These are phyloP conservation scores for Drosophila ananassae DNA, from an alignment of 1,140 invertebrate species.

Conservation along the genomic window DNA sequence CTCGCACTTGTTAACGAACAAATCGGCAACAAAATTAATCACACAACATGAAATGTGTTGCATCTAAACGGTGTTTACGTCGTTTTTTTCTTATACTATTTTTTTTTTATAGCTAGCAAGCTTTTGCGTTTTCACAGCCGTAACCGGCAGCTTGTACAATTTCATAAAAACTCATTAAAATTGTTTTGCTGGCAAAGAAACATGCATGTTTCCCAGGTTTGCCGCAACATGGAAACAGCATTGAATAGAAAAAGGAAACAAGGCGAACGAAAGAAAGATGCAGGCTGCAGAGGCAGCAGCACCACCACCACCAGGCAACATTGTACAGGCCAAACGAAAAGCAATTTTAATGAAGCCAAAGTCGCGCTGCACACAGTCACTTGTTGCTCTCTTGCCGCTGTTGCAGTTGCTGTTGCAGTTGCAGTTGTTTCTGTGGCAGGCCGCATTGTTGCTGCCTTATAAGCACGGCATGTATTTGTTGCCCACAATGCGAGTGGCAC, in stretches of 20 bases:
- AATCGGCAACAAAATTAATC: conserved; percentile 61
- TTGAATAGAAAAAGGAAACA: conserved; percentile 46
- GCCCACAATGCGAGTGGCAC: conserved; percentile 75
- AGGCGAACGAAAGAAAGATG: conserved; percentile 54
- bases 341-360: conserved; percentile 77
- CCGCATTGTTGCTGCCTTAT: conserved; percentile 76
- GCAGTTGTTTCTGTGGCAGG: conserved; percentile 39
- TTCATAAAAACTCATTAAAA: conserved; percentile 78
- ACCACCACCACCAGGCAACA: neutral
- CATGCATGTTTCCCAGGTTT: conserved; percentile 42
- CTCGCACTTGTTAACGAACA: conserved; percentile 52
- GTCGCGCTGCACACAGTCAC: conserved; percentile 49
- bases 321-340: conserved; percentile 60
- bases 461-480: conserved; percentile 74
- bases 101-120: neutral
- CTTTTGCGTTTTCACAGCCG: conserved; percentile 39
- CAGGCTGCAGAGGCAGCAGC: conserved; percentile 24
- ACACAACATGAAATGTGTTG: conserved; percentile 58
- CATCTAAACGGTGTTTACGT: conserved; percentile 37
- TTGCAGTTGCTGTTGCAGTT: conserved; percentile 26
- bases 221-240: conserved; percentile 42
- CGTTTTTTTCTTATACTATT: conserved; percentile 8
- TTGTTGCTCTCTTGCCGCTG: conserved; percentile 44
- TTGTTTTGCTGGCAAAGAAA: conserved; percentile 48
- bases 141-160: conserved; percentile 67